Conservation (phyloP, 2,113 vertebrate genomes). For the Astatoreochromis straeleni region DNA sequence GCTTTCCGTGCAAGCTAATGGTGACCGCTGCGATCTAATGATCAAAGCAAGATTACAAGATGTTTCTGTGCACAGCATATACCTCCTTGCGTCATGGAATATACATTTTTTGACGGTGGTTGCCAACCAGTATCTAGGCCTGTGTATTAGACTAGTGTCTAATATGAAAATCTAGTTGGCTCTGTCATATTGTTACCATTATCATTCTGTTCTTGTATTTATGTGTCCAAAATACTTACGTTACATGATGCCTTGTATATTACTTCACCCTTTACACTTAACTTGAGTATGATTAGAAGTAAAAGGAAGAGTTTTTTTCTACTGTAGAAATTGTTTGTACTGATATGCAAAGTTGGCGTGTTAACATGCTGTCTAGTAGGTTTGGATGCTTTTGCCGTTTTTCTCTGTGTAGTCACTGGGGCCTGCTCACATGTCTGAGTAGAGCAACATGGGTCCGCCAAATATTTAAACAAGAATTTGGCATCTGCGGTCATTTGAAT, state of each 20-base stretch:
- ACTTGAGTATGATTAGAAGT: not conserved
- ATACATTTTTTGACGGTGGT: not conserved
- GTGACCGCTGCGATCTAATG: not conserved
- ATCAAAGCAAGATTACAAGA: not conserved
- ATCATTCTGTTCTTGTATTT: not conserved
- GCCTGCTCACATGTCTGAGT: not conserved
- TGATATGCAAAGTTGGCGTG: not conserved
- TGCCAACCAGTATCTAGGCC: not conserved
- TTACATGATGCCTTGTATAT: not conserved
- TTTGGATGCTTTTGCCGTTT: not conserved
- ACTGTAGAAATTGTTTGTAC: not conserved
- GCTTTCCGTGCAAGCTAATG: not conserved
- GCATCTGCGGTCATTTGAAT: constrained; percentile 1
- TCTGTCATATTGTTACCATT: not conserved
- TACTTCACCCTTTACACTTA: not conserved
- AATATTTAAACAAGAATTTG: constrained; percentile 30
- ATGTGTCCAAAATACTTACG: not conserved
- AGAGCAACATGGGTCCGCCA: not conserved
- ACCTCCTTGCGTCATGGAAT: fast-evolving
- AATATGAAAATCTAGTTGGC: not conserved
- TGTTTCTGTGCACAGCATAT: not conserved
- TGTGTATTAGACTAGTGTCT: not conserved
- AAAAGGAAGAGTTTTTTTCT: not conserved
- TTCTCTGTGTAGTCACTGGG: not conserved
- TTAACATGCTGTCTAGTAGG: not conserved